These are phyloP conservation scores for Pica pica DNA, from an alignment of 2,113 vertebrate species.

Conservation along the genomic window DNA sequence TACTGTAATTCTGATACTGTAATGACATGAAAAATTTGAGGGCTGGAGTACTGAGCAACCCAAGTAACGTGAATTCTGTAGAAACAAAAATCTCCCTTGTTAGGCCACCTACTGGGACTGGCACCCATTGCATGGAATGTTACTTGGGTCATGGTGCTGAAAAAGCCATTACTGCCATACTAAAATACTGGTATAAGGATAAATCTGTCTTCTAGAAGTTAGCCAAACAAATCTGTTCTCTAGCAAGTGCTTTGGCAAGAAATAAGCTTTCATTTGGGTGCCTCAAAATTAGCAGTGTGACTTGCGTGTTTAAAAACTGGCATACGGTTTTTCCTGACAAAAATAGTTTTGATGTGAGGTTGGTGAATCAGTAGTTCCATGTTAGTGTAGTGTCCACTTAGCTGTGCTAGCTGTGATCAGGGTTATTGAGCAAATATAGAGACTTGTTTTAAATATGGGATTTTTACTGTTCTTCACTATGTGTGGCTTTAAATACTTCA, in stretches of 20 bases:
- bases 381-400: neutral
- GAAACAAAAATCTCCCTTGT: neutral
- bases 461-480: neutral
- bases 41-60: neutral
- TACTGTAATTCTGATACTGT: neutral
- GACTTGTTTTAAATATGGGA: neutral
- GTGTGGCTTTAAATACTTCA: neutral
- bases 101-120: neutral
- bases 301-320: neutral
- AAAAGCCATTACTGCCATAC: neutral
- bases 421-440: neutral
- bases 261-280: constrained; percentile 32
- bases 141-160: neutral
- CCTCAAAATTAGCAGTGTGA: constrained; percentile 15
- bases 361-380: neutral
- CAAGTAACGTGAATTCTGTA: neutral
- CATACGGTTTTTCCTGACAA: neutral
- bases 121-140: neutral
- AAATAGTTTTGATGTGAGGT: neutral
- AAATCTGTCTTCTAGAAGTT: constrained; percentile 47
- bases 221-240: constrained; percentile 50
- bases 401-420: neutral
- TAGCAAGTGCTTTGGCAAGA: constrained; percentile 47
- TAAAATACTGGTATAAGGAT: neutral
- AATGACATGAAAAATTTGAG: neutral